Evolutionary conservation across 2,888 invertebrate species (phyloP).

Genomic region (Hipparchia sbordonii): DNA sequence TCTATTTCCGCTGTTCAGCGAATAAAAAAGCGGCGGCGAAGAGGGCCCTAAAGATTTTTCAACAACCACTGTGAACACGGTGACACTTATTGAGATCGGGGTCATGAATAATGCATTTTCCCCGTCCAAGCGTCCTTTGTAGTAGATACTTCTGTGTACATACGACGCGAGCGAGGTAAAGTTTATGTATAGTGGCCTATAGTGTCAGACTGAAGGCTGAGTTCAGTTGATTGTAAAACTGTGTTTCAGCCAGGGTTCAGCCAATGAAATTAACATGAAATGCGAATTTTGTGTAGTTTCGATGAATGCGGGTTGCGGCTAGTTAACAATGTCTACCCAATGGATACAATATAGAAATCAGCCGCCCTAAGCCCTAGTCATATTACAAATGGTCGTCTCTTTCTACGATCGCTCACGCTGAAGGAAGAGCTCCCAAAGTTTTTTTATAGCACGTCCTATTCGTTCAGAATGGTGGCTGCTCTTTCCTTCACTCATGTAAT

Average conservation of each 20-base stretch:
- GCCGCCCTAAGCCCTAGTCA: too few relatives aligned
- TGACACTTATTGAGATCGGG: constrained; percentile 63
- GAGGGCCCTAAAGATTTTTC: constrained; percentile 51
- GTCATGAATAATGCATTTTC: constrained; percentile 62
- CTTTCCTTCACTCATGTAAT: too few relatives aligned
- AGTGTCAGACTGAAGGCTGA: background rate
- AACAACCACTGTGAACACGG: constrained; percentile 56
- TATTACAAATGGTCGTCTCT: too few relatives aligned
- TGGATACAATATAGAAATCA: background rate
- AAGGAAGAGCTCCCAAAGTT: too few relatives aligned
- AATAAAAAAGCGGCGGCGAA: constrained; percentile 38
- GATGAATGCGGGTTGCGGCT: background rate
- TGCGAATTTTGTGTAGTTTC: background rate
- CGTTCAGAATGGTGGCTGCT: too few relatives aligned
- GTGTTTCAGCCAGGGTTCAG: constrained; percentile 13
- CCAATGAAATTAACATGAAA: constrained; percentile 1
- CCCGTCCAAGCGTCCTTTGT: constrained; percentile 28
- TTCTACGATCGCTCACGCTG: too few relatives aligned
- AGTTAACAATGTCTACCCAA: background rate
- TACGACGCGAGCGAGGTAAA: background rate
- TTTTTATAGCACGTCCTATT: too few relatives aligned
- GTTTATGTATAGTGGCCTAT: background rate
- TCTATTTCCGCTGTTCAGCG: constrained; percentile 35
- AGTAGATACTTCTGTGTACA: constrained; percentile 5
- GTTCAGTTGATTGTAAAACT: constrained; percentile 19